Base-by-base conservation (phyloP, 2,113 vertebrate species). In the Daphoenositta chrysoptera region DNA sequence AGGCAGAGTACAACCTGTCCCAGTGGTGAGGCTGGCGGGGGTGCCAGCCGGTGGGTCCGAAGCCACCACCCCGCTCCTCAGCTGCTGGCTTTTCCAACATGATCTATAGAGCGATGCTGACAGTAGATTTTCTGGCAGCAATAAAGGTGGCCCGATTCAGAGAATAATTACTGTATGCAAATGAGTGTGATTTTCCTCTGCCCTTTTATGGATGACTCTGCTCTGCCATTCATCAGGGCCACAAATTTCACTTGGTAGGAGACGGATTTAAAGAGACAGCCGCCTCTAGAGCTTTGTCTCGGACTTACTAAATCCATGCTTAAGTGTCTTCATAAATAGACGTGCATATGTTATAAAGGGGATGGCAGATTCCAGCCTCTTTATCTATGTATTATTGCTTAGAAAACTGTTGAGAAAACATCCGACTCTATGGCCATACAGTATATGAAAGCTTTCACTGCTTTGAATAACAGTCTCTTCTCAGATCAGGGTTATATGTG, bases 151-250 rank as follows among this genome's bases (percentile, higher is more conserved):
- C 98, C 98, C 97, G 97, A 98, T 98, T 98, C 98, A 98, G 98
- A 98, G 98, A 98, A 98, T 98, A 98, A 98, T 98, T 98, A 98
- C 98, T 97, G 97, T 98, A 98, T 98, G 98, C 98, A 98, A 98
- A 98, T 98, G 97, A 98, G 82, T 97, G 97, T 97, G 98, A 98
- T 98, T 98, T 98, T 97, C 97, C 96, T 97, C 97, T 98, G 98
- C 97, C 98, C 98, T 98, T 98, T 98, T 98, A 98, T 98, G 97
- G 98, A 98, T 98, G 98, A 95, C 96, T 98, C 98, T 91, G 97
- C 95, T 97, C 97, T 97, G 97, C 97, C 97, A 97, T 98, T 98
- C 97, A 98, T 98, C 98, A 98, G 98, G 97, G 90, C 98, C 97
- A 97, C 98, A 97, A 89, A 98, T 98, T 98, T 98, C 96, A 97